A percentile compares a stretch with the other conserved stretches of the same genome.
Evolutionary conservation across 2,888 invertebrate genomes (phyloP).

Genomic region (Monopis laevigella): DNA sequence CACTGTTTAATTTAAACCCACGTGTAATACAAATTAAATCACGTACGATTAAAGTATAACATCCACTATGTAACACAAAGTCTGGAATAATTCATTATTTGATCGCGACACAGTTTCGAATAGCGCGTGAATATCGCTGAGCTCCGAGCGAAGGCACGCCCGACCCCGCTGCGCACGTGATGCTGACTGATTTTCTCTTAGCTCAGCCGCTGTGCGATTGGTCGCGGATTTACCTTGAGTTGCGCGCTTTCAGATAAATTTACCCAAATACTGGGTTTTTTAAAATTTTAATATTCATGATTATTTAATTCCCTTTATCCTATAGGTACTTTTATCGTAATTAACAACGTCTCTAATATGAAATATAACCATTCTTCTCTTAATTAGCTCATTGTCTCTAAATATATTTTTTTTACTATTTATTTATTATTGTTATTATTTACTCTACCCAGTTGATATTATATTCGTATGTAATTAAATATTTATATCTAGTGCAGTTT

Average conservation of each 20-base stretch:
- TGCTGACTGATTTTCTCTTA: constrained; percentile 55
- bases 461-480: too few species aligned
- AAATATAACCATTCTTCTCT: too few species aligned
- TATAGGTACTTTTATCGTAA: too few species aligned
- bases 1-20: constrained; percentile 24
- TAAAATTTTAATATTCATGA: too few species aligned
- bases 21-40: not conserved
- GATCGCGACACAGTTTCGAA: constrained; percentile 52
- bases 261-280: constrained; percentile 29
- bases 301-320: too few species aligned
- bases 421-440: too few species aligned
- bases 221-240: constrained; percentile 35
- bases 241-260: constrained; percentile 32
- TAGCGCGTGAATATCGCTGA: constrained; percentile 52
- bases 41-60: constrained; percentile 21
- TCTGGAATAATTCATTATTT: constrained; percentile 46
- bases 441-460: too few species aligned
- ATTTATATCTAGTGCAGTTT: too few species aligned
- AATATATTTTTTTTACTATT: too few species aligned
- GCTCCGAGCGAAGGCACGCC: constrained; percentile 30
- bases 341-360: too few species aligned
- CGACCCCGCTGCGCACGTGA: constrained; percentile 52
- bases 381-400: too few species aligned
- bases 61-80: constrained; percentile 48
- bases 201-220: constrained; percentile 30